Conservation (phyloP, 1,140 invertebrate genomes). For the Argopecten irradians region DNA sequence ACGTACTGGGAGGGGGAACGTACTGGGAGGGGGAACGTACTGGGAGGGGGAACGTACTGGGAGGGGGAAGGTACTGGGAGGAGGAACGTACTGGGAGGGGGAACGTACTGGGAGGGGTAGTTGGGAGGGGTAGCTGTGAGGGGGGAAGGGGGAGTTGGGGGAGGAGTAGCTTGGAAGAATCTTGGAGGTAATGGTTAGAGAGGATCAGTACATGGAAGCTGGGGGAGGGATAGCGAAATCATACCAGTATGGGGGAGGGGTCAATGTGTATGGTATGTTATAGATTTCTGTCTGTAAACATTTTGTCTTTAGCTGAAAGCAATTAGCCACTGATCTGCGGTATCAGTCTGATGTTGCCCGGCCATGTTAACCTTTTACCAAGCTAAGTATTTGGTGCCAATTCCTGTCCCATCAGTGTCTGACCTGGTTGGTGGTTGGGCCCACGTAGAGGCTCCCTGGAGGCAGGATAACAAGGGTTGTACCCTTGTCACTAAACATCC, state of each 20-base stretch:
- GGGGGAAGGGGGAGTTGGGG: too few relatives aligned
- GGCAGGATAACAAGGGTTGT: background rate
- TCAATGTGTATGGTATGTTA: background rate
- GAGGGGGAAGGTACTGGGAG: background rate
- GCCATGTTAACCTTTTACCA: background rate
- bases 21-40: too few relatives aligned
- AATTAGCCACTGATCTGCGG: background rate
- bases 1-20: too few relatives aligned
- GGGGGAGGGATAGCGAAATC: too few relatives aligned
- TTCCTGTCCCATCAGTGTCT: background rate
- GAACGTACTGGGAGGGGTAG: too few relatives aligned
- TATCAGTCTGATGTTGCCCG: background rate
- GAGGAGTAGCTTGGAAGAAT: too few relatives aligned
- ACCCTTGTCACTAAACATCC: background rate
- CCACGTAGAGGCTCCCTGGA: background rate
- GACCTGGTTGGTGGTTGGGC: background rate
- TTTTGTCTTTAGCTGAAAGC: conserved; percentile 1
- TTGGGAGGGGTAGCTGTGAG: background rate
- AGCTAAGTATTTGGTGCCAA: background rate
- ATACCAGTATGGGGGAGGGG: background rate
- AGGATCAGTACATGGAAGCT: too few relatives aligned
- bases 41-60: too few relatives aligned
- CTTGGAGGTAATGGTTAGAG: too few relatives aligned
- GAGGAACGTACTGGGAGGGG: background rate
- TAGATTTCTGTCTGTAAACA: background rate